Percentiles rank a stretch among this genome's conserved stretches.
Evolutionary conservation across 1,140 invertebrate genomes (phyloP).

Genomic region (Chironomus tepperi): DNA sequence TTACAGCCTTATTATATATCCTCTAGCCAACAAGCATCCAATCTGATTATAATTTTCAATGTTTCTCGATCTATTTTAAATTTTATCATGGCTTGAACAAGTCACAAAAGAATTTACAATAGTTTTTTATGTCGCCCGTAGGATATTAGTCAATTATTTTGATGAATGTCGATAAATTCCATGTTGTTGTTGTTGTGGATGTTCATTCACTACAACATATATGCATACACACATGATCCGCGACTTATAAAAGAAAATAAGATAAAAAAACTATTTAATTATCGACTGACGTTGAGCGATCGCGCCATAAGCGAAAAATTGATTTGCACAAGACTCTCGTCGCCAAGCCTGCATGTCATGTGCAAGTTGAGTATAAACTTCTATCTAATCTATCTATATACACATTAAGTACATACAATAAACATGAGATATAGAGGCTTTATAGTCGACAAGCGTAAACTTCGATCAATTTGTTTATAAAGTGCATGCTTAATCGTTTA

Average conservation of each 20-base stretch:
- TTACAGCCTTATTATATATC: too few species aligned
- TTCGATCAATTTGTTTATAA: background rate
- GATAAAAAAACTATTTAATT: constrained; percentile 20
- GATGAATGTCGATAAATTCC: constrained; percentile 1
- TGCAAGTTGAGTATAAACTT: background rate
- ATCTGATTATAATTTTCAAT: too few species aligned
- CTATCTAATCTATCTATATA: background rate
- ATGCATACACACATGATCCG: background rate
- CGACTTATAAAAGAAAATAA: background rate
- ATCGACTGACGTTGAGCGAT: constrained; percentile 22
- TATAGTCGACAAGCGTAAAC: background rate
- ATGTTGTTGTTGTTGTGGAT: background rate
- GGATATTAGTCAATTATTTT: constrained; percentile 2
- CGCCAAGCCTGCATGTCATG: background rate
- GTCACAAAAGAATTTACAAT: too few species aligned
- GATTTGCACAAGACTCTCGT: constrained; percentile 2
- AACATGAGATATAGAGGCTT: too few species aligned
- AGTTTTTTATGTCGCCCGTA: background rate
- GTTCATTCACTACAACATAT: background rate
- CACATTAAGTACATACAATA: too few species aligned
- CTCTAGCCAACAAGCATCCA: too few species aligned
- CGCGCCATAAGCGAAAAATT: constrained; percentile 21
- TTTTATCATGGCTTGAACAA: background rate
- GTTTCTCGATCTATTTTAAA: background rate
- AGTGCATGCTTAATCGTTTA: background rate